Evolutionary conservation across 2,113 vertebrate species (phyloP).

Genomic region (Protomyctophum bolini): DNA sequence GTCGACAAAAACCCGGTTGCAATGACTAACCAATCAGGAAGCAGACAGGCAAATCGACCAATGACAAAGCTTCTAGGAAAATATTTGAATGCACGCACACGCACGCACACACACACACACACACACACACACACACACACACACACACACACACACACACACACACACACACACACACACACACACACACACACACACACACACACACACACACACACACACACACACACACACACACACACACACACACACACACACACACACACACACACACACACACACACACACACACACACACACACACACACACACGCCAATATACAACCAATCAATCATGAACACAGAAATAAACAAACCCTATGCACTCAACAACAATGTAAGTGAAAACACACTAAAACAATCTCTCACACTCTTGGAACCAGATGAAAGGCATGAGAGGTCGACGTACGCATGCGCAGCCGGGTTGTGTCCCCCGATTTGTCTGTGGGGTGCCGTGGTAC

Average conservation of each 20-base stretch:
- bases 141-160: not conserved
- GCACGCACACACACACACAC: not conserved
- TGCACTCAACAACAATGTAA: constrained; percentile 3
- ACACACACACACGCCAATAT: not conserved
- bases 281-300: not conserved
- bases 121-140: constrained; percentile 4
- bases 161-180: not conserved
- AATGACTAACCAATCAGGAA: too few relatives aligned
- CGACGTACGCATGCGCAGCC: not conserved
- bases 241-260: not conserved
- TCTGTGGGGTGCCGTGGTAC: too few relatives aligned
- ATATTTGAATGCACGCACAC: too few relatives aligned
- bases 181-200: constrained; percentile 1
- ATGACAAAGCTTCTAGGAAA: too few relatives aligned
- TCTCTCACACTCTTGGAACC: constrained; percentile 1
- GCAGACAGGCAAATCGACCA: too few relatives aligned
- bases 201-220: not conserved
- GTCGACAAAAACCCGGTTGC: too few relatives aligned
- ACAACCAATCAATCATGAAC: not conserved
- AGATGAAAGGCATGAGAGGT: not conserved
- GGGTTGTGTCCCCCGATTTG: too few relatives aligned
- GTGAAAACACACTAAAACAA: constrained; percentile 9
- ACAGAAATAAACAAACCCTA: not conserved
- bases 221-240: not conserved
- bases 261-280: constrained; percentile 9